These are phyloP conservation scores for Branchipolynoe longqiensis DNA, from an alignment of 2,888 invertebrate genomes.

Conservation along the genomic window DNA sequence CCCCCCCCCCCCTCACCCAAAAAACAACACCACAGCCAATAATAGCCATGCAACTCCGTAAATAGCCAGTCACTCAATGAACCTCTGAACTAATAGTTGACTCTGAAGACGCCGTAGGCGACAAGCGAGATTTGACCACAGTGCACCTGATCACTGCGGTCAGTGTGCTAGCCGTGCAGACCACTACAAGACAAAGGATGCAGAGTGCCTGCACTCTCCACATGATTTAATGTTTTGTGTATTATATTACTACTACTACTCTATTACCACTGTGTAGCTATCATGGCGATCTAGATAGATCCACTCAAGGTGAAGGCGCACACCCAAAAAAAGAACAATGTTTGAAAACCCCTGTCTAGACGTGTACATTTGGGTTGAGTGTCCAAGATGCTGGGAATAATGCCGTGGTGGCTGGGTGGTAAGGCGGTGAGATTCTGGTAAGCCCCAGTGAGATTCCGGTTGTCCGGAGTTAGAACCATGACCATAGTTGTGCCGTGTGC, in stretches of 20 bases:
- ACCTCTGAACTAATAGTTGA: slow-evolving; percentile 54
- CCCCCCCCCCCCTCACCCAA: too few species aligned
- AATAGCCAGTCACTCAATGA: slow-evolving; percentile 39
- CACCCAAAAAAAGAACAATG: slow-evolving; percentile 52
- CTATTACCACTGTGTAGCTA: slow-evolving; percentile 52
- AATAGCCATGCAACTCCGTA: slow-evolving; percentile 9
- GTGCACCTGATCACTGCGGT: slow-evolving; percentile 8
- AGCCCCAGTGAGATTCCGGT: neutral
- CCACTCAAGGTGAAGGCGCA: slow-evolving; percentile 54
- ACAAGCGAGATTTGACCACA: slow-evolving; percentile 45
- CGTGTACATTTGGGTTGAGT: slow-evolving; percentile 55
- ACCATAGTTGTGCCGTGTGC: too few species aligned
- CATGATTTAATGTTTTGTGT: slow-evolving; percentile 48
- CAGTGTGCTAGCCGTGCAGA: slow-evolving; percentile 12
- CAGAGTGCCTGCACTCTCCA: slow-evolving; percentile 37
- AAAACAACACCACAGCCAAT: neutral
- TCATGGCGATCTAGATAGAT: slow-evolving; percentile 50
- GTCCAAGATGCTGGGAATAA: slow-evolving; percentile 14
- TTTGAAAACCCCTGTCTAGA: slow-evolving; percentile 55
- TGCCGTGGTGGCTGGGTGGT: neutral
- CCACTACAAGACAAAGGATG: slow-evolving; percentile 53
- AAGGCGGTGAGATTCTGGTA: neutral
- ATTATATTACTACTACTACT: slow-evolving; percentile 42
- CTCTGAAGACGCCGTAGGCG: slow-evolving; percentile 1
- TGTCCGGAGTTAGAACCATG: too few species aligned